Conservation (phyloP, 2,797 vertebrate genomes). For the Cyclura pinguis region DNA sequence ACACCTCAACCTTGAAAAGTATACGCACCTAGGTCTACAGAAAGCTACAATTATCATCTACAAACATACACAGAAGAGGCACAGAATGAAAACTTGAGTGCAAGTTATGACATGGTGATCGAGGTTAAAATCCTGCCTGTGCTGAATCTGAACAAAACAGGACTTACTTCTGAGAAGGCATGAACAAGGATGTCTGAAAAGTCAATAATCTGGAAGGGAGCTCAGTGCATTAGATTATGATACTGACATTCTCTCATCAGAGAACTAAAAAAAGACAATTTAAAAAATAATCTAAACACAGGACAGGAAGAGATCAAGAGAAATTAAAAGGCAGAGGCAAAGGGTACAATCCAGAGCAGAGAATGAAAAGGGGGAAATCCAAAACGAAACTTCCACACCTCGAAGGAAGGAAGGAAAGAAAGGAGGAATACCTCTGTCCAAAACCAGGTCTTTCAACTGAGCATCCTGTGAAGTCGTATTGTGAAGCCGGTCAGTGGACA, state of each 20-base stretch:
- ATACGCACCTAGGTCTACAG: neutral
- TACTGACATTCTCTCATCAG: neutral
- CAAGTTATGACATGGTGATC: neutral
- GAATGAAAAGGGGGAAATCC: neutral
- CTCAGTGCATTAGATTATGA: too few relatives aligned
- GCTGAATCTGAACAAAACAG: neutral
- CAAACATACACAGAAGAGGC: neutral
- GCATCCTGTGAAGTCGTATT: slow-evolving; percentile 79
- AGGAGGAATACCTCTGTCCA: slow-evolving; percentile 79
- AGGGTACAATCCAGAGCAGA: neutral
- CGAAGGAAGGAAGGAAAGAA: neutral
- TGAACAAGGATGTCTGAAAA: neutral
- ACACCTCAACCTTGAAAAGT: neutral
- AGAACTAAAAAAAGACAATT: neutral
- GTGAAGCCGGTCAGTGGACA: slow-evolving; percentile 80
- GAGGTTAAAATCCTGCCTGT: neutral
- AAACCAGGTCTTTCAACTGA: slow-evolving; percentile 78
- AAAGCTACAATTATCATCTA: neutral
- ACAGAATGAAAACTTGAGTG: neutral
- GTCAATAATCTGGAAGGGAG: neutral
- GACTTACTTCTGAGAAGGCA: neutral
- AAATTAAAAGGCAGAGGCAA: neutral
- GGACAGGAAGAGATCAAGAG: neutral
- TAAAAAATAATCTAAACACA: too few relatives aligned
- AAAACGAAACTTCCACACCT: too few relatives aligned